Conservation (phyloP, 2,888 invertebrate genomes). For the Lepidocyrtinus sp. region DNA sequence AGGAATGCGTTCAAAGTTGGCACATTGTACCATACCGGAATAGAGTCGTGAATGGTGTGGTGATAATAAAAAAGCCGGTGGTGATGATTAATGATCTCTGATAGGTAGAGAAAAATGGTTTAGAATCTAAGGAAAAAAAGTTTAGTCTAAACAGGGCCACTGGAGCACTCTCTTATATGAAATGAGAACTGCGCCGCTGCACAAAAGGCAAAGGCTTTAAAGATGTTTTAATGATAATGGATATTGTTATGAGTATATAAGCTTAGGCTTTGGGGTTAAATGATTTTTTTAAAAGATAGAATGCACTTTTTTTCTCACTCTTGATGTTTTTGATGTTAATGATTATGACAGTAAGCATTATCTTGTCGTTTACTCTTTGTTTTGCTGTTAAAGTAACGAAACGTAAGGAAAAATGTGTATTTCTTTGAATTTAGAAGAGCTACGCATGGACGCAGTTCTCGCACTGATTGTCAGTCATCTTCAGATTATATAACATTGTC, state of each 20-base stretch:
- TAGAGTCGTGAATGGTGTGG: slow-evolving; percentile 2
- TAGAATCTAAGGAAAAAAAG: background rate
- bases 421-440: slow-evolving; percentile 37
- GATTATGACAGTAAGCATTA: background rate
- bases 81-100: slow-evolving; percentile 54
- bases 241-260: slow-evolving; percentile 55
- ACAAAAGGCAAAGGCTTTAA: background rate
- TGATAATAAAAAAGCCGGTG: slow-evolving; percentile 53
- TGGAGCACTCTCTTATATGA: slow-evolving; percentile 58
- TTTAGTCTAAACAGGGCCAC: slow-evolving; percentile 56
- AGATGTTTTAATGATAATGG: slow-evolving; percentile 47
- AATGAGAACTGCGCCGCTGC: slow-evolving; percentile 9
- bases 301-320: slow-evolving; percentile 26
- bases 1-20: background rate
- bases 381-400: background rate
- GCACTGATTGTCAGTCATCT: slow-evolving; percentile 58
- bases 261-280: slow-evolving; percentile 17
- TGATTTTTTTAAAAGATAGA: no score
- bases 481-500: background rate
- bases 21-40: slow-evolving; percentile 14
- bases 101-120: slow-evolving; percentile 26
- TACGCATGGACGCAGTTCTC: slow-evolving; percentile 67
- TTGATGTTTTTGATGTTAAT: slow-evolving; percentile 18
- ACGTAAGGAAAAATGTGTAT: background rate
- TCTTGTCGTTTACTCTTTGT: background rate